Percentiles rank a stretch among this genome's conserved stretches.
phyloP scores from a whole-genome alignment of 2,888 invertebrate species.

The Cheiracanthium punctorium region DNA sequence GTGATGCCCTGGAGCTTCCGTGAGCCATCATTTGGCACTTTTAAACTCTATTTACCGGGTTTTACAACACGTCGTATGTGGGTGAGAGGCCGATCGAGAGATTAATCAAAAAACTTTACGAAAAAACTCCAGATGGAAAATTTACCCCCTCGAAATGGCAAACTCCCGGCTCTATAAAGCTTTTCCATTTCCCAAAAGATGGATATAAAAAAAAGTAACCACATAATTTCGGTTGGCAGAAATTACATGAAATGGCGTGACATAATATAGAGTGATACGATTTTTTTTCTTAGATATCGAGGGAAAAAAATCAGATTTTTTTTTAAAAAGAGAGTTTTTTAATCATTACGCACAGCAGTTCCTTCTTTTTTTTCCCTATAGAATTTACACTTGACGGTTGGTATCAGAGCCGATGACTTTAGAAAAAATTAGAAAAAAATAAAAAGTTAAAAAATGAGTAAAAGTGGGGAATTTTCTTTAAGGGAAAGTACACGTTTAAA shows the following conservation, averaged over 20 bases:
- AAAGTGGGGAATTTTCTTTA: too few species aligned
- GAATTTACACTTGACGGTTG: too few species aligned
- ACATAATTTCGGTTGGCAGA: constrained; percentile 30
- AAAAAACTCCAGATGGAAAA: constrained; percentile 57
- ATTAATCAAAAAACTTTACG: constrained; percentile 65
- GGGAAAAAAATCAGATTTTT: too few species aligned
- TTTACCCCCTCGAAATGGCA: constrained; percentile 44
- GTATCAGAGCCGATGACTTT: too few species aligned
- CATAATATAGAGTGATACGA: constrained; percentile 11
- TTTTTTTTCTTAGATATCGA: too few species aligned
- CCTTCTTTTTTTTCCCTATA: too few species aligned
- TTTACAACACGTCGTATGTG: constrained; percentile 30
- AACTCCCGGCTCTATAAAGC: not conserved
- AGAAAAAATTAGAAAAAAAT: too few species aligned
- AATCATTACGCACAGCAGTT: too few species aligned
- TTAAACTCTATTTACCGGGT: constrained; percentile 64
- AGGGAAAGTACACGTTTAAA: too few species aligned
- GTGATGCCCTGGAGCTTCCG: constrained; percentile 25
- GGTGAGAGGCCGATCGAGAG: constrained; percentile 29
- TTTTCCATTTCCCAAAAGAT: constrained; percentile 15
- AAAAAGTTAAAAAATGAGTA: too few species aligned
- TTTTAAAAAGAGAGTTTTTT: too few species aligned
- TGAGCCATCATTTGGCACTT: constrained; percentile 59
- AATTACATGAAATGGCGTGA: constrained; percentile 39
- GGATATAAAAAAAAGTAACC: constrained; percentile 10